phyloP scores from a whole-genome alignment of 1,140 invertebrate species.

The Oreohelix idahoensis region DNA sequence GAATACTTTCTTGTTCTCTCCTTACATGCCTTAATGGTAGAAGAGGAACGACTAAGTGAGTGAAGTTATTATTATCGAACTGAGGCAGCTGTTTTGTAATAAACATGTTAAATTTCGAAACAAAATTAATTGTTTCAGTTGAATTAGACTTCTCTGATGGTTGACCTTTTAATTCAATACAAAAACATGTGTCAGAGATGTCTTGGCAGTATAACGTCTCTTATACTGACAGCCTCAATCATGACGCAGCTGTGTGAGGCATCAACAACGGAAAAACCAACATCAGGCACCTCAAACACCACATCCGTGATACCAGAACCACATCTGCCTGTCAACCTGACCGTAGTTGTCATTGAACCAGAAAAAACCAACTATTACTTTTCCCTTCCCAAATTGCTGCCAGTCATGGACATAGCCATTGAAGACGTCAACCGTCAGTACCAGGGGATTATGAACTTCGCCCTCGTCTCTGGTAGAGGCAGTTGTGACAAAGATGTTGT shows the following conservation, averaged over 20 bases:
- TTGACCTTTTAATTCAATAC: too few relatives aligned
- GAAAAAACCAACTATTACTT: neutral
- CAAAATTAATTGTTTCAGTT: too few relatives aligned
- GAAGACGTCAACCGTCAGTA: slow-evolving; percentile 16
- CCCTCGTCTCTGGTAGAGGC: neutral
- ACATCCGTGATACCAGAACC: neutral
- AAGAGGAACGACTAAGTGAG: too few relatives aligned
- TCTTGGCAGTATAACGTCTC: neutral
- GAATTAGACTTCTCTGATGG: too few relatives aligned
- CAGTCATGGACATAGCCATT: slow-evolving; percentile 22
- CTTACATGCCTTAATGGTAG: too few relatives aligned
- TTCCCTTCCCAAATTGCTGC: slow-evolving; percentile 6
- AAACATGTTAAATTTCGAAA: too few relatives aligned
- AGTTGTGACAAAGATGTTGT: slow-evolving; percentile 29
- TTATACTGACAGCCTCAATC: neutral
- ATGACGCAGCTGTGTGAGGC: neutral
- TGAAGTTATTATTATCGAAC: too few relatives aligned
- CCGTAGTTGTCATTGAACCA: slow-evolving; percentile 8
- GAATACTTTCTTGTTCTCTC: too few relatives aligned
- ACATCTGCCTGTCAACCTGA: neutral
- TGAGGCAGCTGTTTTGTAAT: too few relatives aligned
- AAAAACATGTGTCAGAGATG: too few relatives aligned
- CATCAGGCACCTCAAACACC: neutral
- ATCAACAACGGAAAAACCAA: neutral
- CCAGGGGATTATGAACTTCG: neutral